Base-by-base conservation (phyloP, 2,888 invertebrate species). In the Synergus laeviventris region DNA sequence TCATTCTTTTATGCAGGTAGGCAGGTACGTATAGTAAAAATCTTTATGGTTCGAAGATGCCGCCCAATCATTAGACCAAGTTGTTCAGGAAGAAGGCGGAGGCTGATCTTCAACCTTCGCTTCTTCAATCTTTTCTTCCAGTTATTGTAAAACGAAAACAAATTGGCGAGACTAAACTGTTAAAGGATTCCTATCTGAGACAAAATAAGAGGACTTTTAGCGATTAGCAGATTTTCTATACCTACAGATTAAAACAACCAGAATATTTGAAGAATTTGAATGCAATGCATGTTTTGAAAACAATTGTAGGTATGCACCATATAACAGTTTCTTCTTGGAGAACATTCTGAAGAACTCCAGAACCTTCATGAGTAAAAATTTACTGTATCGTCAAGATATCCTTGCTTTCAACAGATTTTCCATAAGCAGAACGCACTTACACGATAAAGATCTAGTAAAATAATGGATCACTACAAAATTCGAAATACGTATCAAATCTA, bases 31-130 rank as follows among this genome's bases (percentile, higher is more conserved):
- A 38, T 62, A 36, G 36, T 62, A 62, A 8, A 62, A 62, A n/a
- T 60, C 38, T 62, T 62, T 38, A 62, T 62, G 62, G 62, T 62
- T 82, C 83, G 85, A 86, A 85, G 83, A 79, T 80, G 83, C 85
- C 84, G 84, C 84, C 76, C 79, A 80, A 79, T 84, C 83, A 83
- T 84, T 85, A 85, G 81, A 82, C 77, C 78, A 24, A 24, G 73
- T 73, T 76, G 62, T 78, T 79, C 56, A 77, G 76, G 60, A 77
- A 74, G 76, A 78, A 79, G 76, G 79, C 77, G 74, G 45, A 39
- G 39, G 61, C 14, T 42, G 31, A 31, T 61, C 61, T 61, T 61
- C 3, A 61, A 36, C 16, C 61, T 36, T 61, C 18, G 54, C 18
- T 54, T 54, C 54, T 54, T 54, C 9, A 18, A 54, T 14, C 61